Evolutionary conservation across 2,113 vertebrate species (phyloP), one percentile per base, ranked within the genome.

Genomic region (Tautogolabrus adspersus): DNA sequence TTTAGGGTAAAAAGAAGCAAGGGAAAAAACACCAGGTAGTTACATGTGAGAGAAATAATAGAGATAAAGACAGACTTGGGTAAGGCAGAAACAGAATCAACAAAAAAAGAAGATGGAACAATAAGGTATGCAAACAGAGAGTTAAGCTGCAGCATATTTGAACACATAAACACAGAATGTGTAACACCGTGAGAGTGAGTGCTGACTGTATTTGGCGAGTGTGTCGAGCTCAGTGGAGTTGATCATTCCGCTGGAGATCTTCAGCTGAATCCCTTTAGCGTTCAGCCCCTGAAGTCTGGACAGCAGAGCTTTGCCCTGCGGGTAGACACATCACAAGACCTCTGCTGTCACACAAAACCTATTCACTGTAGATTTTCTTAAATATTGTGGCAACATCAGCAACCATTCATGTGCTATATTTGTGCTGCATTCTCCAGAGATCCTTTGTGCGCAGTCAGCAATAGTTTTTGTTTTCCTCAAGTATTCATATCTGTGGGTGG

Each of bases 261-360:
- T 95, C 83, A 95, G 88, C 57, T 86, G 88, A 81, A 95, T 57
- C 42, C 79, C 74, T 73, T 47, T 90, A 10, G 90, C 75, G 56
- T 91, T 91, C 52, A 95, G 85, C 15, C 72, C 85, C 83, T 90
- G 87, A 47, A 95, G 88, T 51, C 75, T 87, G 74, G 88, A 86
- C 66, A 95, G 85, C 74, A 95, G 78, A 71, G 81, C 75, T 34
- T 84, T 81, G 57, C 93, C 93, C 95, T 95, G 87, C 44, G 60
- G 68, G 55, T 6, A 75, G n/a, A 57, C 47, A 89, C 51, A 81
- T 8, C 44, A 68, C 13, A 13, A 68, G n/a, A 72, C 34, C 22
- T 81, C 21, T 19, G 52, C 38, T 42, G 37, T 71, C 52, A 73
- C 60, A 40, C 23, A 5, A 56, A 56, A 61, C 38, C 3, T 70